Evolutionary conservation across 64 coral and sea anemone genomes (phyloP).

Genomic region (Porites lutea): DNA sequence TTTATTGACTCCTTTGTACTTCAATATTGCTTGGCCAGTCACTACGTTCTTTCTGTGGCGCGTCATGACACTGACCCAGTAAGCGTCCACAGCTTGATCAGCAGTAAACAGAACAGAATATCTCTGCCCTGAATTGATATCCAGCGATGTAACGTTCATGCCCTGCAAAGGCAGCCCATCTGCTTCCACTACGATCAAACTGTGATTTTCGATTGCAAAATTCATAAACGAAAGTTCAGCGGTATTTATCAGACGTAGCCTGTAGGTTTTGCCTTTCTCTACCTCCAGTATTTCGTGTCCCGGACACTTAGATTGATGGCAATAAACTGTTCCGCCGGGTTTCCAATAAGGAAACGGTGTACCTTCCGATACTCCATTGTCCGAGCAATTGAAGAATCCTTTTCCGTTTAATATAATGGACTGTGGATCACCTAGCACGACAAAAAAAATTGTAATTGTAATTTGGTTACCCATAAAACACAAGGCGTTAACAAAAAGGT

Average conservation of each 20-base stretch:
- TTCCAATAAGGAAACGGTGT: too few relatives aligned
- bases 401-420: too few relatives aligned
- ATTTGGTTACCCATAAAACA: too few relatives aligned
- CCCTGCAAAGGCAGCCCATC: background rate
- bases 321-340: background rate
- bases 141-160: background rate
- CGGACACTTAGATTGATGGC: slow-evolving; percentile 46
- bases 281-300: slow-evolving; percentile 41
- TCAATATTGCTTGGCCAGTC: slow-evolving; percentile 26
- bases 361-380: too few relatives aligned
- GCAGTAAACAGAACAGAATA: slow-evolving; percentile 51
- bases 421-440: too few relatives aligned
- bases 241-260: slow-evolving; percentile 32
- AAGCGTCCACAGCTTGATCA: slow-evolving; percentile 47
- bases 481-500: too few relatives aligned
- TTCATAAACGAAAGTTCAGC: slow-evolving; percentile 46
- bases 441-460: too few relatives aligned
- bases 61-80: slow-evolving; percentile 60
- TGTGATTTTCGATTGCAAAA: slow-evolving; percentile 57
- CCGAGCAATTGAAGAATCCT: too few relatives aligned
- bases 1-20: slow-evolving; percentile 17
- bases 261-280: slow-evolving; percentile 43
- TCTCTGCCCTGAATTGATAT: slow-evolving; percentile 57
- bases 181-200: slow-evolving; percentile 45
- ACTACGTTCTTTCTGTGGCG: slow-evolving; percentile 25